Conservation (phyloP, 35 echinoderm and acorn worm species). For the Amphiura filiformis region DNA sequence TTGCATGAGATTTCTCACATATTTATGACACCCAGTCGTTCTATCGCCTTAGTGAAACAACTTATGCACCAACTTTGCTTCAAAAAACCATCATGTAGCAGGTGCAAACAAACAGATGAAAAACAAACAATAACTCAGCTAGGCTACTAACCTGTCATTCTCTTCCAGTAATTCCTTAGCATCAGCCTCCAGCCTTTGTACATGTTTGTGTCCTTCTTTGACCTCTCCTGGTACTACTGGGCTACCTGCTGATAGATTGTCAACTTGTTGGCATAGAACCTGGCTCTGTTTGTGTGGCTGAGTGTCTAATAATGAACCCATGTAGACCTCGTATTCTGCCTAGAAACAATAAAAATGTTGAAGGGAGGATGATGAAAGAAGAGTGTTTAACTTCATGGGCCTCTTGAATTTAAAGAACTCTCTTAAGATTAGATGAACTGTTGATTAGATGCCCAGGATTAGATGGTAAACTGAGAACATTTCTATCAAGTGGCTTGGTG, state of each 20-base stretch:
- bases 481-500: no score
- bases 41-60: no score
- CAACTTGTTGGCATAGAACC: constrained; percentile 79
- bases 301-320: constrained; percentile 80
- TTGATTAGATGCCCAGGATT: no score
- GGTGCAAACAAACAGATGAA: no score
- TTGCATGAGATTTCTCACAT: no score
- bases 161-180: constrained; percentile 65
- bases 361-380: not conserved
- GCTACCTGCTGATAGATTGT: constrained; percentile 69
- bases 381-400: not conserved
- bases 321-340: constrained; percentile 84
- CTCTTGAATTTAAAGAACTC: not conserved
- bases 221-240: constrained; percentile 75
- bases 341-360: no score
- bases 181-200: constrained; percentile 57
- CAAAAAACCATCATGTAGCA: no score
- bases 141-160: constrained; percentile 91
- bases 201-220: constrained; percentile 37
- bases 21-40: no score
- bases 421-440: no score
- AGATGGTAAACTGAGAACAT: no score
- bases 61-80: no score
- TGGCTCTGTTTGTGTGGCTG: constrained; percentile 86
- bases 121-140: no score